A percentile compares a stretch with the other conserved stretches of the same genome.
Evolutionary conservation across 2,888 invertebrate species (phyloP).

Genomic region (Cetonia aurata): DNA sequence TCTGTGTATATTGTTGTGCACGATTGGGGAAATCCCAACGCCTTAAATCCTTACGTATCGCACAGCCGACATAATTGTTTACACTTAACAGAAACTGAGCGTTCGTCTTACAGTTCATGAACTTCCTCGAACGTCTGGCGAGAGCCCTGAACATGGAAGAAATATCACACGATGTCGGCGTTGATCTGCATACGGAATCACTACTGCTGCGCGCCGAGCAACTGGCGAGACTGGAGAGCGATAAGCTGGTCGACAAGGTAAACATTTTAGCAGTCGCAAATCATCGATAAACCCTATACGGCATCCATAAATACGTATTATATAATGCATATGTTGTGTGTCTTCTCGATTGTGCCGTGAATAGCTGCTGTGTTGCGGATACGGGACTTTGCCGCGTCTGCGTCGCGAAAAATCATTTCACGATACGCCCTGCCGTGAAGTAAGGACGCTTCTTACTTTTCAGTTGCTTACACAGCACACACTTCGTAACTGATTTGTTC

Average conservation of each 20-base stretch:
- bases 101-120: slow-evolving; percentile 73
- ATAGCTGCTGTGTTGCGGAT: slow-evolving; percentile 80
- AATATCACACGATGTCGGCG: slow-evolving; percentile 82
- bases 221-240: slow-evolving; percentile 82
- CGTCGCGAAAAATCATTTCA: slow-evolving; percentile 84
- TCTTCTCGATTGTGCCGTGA: slow-evolving; percentile 59
- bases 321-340: slow-evolving; percentile 37
- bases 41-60: no score
- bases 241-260: slow-evolving; percentile 85
- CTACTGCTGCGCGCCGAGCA: slow-evolving; percentile 89
- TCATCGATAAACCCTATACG: slow-evolving; percentile 34
- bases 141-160: slow-evolving; percentile 88
- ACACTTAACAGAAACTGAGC: slow-evolving; percentile 10
- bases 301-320: slow-evolving; percentile 21
- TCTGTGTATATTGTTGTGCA: no score
- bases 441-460: slow-evolving; percentile 67
- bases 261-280: slow-evolving; percentile 19
- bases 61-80: background rate
- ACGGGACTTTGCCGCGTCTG: slow-evolving; percentile 79
- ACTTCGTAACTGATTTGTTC: no score
- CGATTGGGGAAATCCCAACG: no score
- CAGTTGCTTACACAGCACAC: slow-evolving; percentile 24
- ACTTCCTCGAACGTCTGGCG: slow-evolving; percentile 86
- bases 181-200: slow-evolving; percentile 87
- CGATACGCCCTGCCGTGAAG: slow-evolving; percentile 85